A percentile compares a stretch with the other conserved stretches of the same genome.
Evolutionary conservation across 2,113 vertebrate genomes (phyloP).

Genomic region (Salvator merianae): DNA sequence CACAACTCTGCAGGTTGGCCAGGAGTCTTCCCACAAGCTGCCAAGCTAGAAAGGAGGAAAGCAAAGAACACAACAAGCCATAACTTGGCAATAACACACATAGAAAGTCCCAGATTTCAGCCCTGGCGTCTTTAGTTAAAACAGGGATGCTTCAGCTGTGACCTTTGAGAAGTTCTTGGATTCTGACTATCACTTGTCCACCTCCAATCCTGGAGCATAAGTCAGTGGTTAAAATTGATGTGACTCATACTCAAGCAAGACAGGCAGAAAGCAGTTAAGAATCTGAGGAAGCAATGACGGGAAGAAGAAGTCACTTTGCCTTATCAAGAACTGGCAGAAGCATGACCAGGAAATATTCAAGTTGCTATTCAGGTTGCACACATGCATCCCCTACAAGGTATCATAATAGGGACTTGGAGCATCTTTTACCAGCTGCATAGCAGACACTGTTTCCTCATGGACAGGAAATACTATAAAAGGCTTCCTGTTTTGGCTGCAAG

Average conservation of each 20-base stretch:
- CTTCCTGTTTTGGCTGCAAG: background rate
- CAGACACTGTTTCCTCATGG: background rate
- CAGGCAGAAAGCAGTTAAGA: no score
- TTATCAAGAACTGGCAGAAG: background rate
- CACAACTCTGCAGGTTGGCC: background rate
- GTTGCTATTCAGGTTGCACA: no score
- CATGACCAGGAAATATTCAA: background rate
- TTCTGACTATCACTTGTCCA: no score
- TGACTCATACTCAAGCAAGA: no score
- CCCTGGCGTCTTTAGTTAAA: background rate
- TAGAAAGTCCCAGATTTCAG: background rate
- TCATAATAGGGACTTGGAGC: background rate
- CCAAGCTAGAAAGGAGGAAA: background rate
- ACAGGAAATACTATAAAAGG: background rate
- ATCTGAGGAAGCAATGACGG: background rate
- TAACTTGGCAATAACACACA: background rate
- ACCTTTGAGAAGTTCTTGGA: no score
- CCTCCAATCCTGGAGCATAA: no score
- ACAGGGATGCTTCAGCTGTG: no score
- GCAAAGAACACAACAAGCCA: background rate
- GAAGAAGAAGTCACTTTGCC: background rate
- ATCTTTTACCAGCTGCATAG: background rate
- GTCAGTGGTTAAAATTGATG: no score
- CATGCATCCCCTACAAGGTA: background rate
- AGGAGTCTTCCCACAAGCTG: background rate